Conservation (phyloP, 2,888 invertebrate species). For the Odiellus spinosus region DNA sequence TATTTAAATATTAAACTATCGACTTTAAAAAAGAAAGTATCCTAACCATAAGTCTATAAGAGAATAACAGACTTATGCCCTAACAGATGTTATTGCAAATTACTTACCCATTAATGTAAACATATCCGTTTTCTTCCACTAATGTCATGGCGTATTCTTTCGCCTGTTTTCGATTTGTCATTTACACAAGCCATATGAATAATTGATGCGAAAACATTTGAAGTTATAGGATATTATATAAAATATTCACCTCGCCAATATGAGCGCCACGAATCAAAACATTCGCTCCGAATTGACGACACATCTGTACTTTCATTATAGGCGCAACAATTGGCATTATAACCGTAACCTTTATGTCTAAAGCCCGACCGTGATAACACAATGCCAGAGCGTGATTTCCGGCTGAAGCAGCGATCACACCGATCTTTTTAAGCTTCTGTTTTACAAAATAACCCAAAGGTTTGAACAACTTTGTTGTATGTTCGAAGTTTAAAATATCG, state of each 20-base stretch:
- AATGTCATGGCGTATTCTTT: constrained; percentile 60
- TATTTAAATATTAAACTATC: too few relatives aligned
- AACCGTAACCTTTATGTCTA: constrained; percentile 57
- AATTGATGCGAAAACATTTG: constrained; percentile 5
- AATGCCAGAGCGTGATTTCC: constrained; percentile 84
- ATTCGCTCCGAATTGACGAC: constrained; percentile 63
- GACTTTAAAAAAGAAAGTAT: too few relatives aligned
- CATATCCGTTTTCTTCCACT: constrained; percentile 48
- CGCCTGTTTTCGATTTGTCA: constrained; percentile 34
- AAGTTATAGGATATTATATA: constrained; percentile 2
- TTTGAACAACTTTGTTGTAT: not conserved
- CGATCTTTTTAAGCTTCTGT: constrained; percentile 47
- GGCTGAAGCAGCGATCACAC: constrained; percentile 81
- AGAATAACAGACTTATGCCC: too few relatives aligned
- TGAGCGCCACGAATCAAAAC: constrained; percentile 67
- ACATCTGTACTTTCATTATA: constrained; percentile 86
- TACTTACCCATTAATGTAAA: constrained; percentile 73
- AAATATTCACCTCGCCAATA: constrained; percentile 46
- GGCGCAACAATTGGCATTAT: constrained; percentile 93
- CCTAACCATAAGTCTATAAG: too few relatives aligned
- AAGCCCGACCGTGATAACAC: constrained; percentile 56
- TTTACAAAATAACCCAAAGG: not conserved
- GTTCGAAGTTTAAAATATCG: constrained; percentile 2
- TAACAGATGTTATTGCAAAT: not conserved
- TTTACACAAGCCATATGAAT: not conserved